Percentiles rank a stretch among this genome's conserved stretches.
phyloP scores from a whole-genome alignment of 2,797 vertebrate genomes.

The Hybognathus amarus region DNA sequence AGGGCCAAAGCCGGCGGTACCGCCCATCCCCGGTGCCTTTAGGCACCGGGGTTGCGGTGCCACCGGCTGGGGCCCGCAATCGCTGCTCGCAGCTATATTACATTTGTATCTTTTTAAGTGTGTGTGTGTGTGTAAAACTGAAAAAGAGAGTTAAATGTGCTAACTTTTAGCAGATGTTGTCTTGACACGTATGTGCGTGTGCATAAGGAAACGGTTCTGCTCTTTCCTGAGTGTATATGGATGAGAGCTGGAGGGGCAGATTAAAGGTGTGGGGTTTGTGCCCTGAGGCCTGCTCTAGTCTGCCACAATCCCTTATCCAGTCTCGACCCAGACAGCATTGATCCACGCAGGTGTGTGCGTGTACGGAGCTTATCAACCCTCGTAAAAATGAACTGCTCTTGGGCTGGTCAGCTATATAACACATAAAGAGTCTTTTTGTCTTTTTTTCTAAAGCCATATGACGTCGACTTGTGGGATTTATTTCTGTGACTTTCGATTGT shows the following conservation, averaged over 20 bases:
- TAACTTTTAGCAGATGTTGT: conserved; percentile 35
- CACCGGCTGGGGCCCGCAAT: too few species aligned
- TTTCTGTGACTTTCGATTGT: conserved; percentile 5
- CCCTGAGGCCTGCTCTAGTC: conserved; percentile 75
- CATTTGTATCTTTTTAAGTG: conserved; percentile 36
- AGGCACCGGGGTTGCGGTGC: too few species aligned
- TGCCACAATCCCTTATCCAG: conserved; percentile 68
- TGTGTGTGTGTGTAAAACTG: neutral
- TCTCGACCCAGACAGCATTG: conserved; percentile 66
- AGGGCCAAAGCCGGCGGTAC: too few species aligned
- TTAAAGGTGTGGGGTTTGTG: conserved; percentile 65
- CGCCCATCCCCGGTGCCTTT: too few species aligned
- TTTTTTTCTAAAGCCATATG: neutral
- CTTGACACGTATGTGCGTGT: conserved; percentile 20
- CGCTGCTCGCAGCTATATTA: too few species aligned
- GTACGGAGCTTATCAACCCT: conserved; percentile 26
- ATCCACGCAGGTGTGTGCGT: conserved; percentile 57
- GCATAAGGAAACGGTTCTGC: neutral
- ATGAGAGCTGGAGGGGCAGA: conserved; percentile 52
- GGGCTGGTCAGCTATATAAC: conserved; percentile 4
- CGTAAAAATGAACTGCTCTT: conserved; percentile 18
- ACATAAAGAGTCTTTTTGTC: conserved; percentile 4
- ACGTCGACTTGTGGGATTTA: neutral
- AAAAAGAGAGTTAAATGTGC: conserved; percentile 29
- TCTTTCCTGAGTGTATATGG: conserved; percentile 16